Evolutionary conservation across 37 sponge, comb jelly and placozoan species (phyloP), one percentile per base, ranked within the genome.

Genomic region (Cladorhizidae sp.): DNA sequence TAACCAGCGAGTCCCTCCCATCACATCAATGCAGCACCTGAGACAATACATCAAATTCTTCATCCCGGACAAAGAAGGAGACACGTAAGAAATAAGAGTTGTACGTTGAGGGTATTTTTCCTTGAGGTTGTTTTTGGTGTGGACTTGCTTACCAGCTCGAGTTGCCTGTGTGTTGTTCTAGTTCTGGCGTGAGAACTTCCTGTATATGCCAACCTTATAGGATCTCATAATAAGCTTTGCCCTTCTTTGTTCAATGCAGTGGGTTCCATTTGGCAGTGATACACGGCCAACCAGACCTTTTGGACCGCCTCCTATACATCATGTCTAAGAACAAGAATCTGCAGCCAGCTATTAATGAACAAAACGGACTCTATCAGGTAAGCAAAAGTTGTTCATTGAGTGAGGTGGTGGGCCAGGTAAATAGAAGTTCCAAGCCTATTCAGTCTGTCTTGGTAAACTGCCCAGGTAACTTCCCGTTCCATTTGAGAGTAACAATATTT

Each of bases 211-310:
- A 12, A 12, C 9, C 49, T 45, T 45, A 12, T 45, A 45, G 5
- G 49, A 12, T 9, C 8, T 45, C 9, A 12, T 12, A 45, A 45
- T 45, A 12, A 45, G 5, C 9, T 12, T 45, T 12, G 5, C 9
- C 15, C 0, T 3, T 25, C 54, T 74, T 76, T 57, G 2, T 59
- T 40, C 7, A 12, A 12, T 77, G 54, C 70, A 93, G 94, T 55
- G 85, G 88, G 6, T 64, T 94, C 5, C 94, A 94, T 41, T 56
- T 90, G 57, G 91, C 94, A 26, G 85, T 90, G 9, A 90, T 90
- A 40, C 94, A 87, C 3, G 36, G 26, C 45, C 67, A 82, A 17
- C 51, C 52, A 15, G 68, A 83, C 14, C 55, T 79, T 7, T 37
- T 94, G 59, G 64, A 56, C 31, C 68, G 43, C 63, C 56, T 87